phyloP scores from a whole-genome alignment of 2,888 invertebrate species.

The Cryptus armator region DNA sequence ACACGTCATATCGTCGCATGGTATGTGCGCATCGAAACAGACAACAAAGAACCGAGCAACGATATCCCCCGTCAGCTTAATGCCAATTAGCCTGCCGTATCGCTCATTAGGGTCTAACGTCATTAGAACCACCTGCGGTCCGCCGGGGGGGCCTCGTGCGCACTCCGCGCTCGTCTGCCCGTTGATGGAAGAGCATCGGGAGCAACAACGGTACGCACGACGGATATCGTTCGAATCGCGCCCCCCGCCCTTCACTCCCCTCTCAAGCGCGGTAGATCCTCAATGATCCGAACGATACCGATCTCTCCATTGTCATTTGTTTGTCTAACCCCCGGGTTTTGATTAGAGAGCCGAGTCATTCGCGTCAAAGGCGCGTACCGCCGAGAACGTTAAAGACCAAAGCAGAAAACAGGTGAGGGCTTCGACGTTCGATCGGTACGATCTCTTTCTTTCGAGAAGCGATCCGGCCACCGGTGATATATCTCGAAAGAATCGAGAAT shows the following conservation, averaged over 20 bases:
- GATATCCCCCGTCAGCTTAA: constrained; percentile 74
- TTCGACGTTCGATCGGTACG: constrained; percentile 13
- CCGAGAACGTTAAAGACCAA: constrained; percentile 40
- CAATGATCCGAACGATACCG: constrained; percentile 73
- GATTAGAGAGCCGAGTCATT: constrained; percentile 81
- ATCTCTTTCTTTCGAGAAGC: neutral
- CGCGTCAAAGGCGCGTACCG: constrained; percentile 80
- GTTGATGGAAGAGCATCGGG: constrained; percentile 48
- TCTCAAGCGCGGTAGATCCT: constrained; percentile 29
- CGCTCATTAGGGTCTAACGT: constrained; percentile 80
- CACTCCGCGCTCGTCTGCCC: constrained; percentile 35
- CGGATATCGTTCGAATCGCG: constrained; percentile 38
- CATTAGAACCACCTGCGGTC: constrained; percentile 81
- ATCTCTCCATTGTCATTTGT: constrained; percentile 84
- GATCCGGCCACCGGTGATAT: constrained; percentile 38
- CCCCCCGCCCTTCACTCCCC: neutral
- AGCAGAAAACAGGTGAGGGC: constrained; percentile 23
- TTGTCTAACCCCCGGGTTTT: constrained; percentile 81
- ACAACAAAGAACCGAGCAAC: constrained; percentile 64
- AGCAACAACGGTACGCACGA: constrained; percentile 18
- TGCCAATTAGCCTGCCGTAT: constrained; percentile 83
- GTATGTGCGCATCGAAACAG: constrained; percentile 30
- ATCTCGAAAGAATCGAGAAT: constrained; percentile 46
- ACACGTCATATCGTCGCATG: constrained; percentile 46
- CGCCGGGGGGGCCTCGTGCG: constrained; percentile 38